phyloP scores from a whole-genome alignment of 2,113 vertebrate genomes.

The Cettia cetti region DNA sequence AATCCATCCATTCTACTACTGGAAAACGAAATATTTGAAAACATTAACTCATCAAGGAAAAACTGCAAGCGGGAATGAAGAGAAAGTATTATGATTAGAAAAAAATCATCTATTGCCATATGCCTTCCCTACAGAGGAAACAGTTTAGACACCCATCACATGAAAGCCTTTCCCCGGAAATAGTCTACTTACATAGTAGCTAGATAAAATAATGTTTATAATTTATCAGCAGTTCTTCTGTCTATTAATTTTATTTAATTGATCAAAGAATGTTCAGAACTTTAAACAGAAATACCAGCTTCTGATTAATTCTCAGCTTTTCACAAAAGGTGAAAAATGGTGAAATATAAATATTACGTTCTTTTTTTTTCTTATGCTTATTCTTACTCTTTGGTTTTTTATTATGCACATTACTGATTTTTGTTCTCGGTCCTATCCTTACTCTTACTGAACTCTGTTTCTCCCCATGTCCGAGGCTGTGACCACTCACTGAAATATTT shows the following conservation, averaged over 20 bases:
- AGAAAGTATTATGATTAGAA: constrained; percentile 38
- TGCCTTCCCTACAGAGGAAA: constrained; percentile 26
- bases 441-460: neutral
- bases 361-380: neutral
- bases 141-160: neutral
- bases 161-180: neutral
- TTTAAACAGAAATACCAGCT: neutral
- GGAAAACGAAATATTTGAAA: neutral
- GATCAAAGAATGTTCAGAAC: neutral
- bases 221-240: neutral
- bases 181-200: neutral
- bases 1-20: neutral
- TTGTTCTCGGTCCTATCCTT: neutral
- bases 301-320: neutral
- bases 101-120: neutral
- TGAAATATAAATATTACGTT: neutral
- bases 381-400: neutral
- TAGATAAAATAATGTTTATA: constrained; percentile 19
- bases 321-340: neutral
- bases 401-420: neutral
- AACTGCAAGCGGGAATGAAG: constrained; percentile 9
- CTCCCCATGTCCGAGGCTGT: neutral
- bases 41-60: constrained; percentile 4
- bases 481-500: neutral
- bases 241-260: neutral